Evolutionary conservation across 2,888 invertebrate species (phyloP).

Genomic region (Alloplasta piceator): DNA sequence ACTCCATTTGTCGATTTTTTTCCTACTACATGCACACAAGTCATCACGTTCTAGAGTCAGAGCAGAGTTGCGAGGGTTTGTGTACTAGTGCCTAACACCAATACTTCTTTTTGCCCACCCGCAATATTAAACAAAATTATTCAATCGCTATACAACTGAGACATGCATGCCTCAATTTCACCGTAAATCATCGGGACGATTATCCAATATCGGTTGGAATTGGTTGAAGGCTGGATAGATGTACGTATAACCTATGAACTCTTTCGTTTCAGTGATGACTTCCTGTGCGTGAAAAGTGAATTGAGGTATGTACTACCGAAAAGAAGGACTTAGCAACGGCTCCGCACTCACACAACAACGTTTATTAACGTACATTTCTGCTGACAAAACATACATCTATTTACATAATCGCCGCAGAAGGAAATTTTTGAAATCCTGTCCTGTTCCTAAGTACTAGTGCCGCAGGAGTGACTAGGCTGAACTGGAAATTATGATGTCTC

Average conservation of each 20-base stretch:
- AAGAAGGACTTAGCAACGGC: no score
- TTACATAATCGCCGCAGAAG: not conserved
- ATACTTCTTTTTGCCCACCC: slow-evolving; percentile 55
- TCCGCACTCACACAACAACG: no score
- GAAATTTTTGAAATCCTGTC: slow-evolving; percentile 83
- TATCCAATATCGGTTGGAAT: slow-evolving; percentile 77
- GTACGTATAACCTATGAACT: no score
- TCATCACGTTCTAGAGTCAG: no score
- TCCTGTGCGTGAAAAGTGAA: no score
- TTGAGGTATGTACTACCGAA: no score
- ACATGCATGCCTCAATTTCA: slow-evolving; percentile 50
- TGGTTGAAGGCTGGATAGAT: slow-evolving; percentile 21
- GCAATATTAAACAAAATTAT: slow-evolving; percentile 45
- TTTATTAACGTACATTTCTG: no score
- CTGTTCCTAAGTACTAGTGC: slow-evolving; percentile 97
- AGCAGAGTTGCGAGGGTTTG: no score
- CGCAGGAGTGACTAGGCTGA: slow-evolving; percentile 91
- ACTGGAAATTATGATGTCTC: slow-evolving; percentile 85
- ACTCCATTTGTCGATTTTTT: no score
- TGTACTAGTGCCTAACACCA: not conserved
- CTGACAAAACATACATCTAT: no score
- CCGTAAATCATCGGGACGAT: slow-evolving; percentile 68
- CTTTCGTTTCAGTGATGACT: no score
- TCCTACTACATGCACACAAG: no score
- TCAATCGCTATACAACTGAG: slow-evolving; percentile 34